These are phyloP conservation scores for Conomelus anceps DNA, from an alignment of 2,888 invertebrate genomes.

Conservation along the genomic window DNA sequence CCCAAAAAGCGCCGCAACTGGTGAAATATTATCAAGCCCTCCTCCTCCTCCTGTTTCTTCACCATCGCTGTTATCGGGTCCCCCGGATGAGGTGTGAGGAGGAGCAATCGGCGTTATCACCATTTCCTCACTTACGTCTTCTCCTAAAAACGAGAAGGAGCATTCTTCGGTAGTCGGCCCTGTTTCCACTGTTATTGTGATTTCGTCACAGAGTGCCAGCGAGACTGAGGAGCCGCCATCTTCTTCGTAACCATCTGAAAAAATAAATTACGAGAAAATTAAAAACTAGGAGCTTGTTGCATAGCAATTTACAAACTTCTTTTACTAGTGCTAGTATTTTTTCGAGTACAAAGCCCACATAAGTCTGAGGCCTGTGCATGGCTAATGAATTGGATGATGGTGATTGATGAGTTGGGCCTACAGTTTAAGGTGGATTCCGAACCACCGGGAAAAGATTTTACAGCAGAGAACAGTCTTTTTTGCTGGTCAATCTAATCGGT, in stretches of 20 bases:
- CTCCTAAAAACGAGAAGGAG: conserved; percentile 8
- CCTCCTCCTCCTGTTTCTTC: conserved; percentile 17
- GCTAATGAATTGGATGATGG: too few relatives aligned
- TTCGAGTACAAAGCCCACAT: too few relatives aligned
- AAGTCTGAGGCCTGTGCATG: too few relatives aligned
- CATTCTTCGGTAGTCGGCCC: conserved; percentile 7
- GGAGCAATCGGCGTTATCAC: conserved; percentile 24
- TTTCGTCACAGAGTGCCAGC: conserved; percentile 30
- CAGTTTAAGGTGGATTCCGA: too few relatives aligned
- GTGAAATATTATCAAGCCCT: conserved; percentile 19
- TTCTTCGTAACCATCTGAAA: conserved; percentile 8
- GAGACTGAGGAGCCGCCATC: conserved; percentile 23
- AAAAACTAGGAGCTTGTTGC: background rate
- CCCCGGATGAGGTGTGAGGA: background rate
- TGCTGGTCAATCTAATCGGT: too few relatives aligned
- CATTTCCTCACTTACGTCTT: conserved; percentile 25
- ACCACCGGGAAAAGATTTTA: too few relatives aligned
- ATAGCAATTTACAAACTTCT: too few relatives aligned
- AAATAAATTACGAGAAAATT: background rate
- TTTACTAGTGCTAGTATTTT: too few relatives aligned
- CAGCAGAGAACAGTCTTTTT: too few relatives aligned
- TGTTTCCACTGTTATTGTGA: conserved; percentile 31
- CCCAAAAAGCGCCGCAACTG: conserved; percentile 37
- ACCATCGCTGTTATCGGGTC: background rate
- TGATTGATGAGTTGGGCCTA: too few relatives aligned